Evolutionary conservation across 2,888 invertebrate genomes (phyloP).

Genomic region (Zaprionus lineosus): DNA sequence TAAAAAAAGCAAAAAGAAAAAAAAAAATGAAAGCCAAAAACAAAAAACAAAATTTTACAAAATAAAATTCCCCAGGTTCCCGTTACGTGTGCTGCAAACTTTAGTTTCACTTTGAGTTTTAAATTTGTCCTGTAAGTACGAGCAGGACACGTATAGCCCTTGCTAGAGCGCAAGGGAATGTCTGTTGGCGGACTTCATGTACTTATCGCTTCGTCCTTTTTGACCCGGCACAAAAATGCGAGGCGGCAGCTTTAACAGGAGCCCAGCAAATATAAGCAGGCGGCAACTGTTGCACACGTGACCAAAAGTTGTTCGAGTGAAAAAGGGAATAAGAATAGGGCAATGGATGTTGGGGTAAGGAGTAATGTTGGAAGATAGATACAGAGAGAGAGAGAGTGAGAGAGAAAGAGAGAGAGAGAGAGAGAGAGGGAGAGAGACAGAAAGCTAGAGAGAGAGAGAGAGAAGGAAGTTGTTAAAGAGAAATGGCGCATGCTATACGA

Average conservation of each 20-base stretch:
- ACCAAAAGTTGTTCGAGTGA: conserved; percentile 31
- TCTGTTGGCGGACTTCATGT: conserved; percentile 35
- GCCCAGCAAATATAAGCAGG: conserved; percentile 52
- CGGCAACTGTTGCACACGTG: conserved; percentile 66
- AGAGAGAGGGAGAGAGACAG: conserved; percentile 4
- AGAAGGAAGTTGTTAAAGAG: conserved; percentile 1
- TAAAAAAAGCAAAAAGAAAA: background rate
- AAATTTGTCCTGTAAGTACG: no score
- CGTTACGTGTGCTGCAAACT: conserved; percentile 45
- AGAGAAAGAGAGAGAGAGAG: conserved; percentile 11
- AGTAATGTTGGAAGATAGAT: no score
- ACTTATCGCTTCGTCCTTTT: conserved; percentile 77
- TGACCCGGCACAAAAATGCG: conserved; percentile 74
- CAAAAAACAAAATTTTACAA: conserved; percentile 14
- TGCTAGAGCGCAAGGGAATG: conserved; percentile 7
- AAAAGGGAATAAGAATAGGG: conserved; percentile 57
- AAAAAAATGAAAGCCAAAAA: background rate
- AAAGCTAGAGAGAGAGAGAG: background rate
- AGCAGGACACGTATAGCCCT: no score
- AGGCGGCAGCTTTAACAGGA: conserved; percentile 68
- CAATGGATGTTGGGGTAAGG: background rate
- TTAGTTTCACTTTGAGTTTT: conserved; percentile 67
- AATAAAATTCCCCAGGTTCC: no score
- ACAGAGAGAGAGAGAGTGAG: conserved; percentile 10
- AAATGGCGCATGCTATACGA: conserved; percentile 13